Base-by-base conservation (phyloP, 2,888 invertebrate species). In the Acrobasis suavella region DNA sequence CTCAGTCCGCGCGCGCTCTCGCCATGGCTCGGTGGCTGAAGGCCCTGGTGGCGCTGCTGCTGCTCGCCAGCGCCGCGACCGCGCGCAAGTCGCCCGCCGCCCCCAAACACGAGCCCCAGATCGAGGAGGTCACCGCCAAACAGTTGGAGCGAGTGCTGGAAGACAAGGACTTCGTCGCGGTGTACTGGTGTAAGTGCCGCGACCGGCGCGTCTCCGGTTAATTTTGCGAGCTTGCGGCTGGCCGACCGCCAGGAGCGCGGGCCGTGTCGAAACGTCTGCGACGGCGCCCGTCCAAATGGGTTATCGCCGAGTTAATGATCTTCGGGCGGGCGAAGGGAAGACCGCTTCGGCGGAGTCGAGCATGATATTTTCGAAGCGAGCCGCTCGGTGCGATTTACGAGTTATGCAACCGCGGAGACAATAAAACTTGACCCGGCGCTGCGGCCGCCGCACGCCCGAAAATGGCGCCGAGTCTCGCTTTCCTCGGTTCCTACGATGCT, bases 91-190 rank as follows among this genome's bases (percentile, higher is more conserved):
- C 91, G 76, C 87, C 83, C 75, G 77, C 83, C 74, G 75, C 84
- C 72, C 72, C 76, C 75, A 92, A 92, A 76, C 81, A 82, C 77
- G 96, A 96, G 84, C 95, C 97, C 87, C 95, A 96, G 93, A 97
- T 97, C 94, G 97, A 97, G 93, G 97, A 97, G 93, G 97, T 97
- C 93, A 97, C 96, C 91, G 95, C 96, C 87, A 97, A 97, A 93
- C 97, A 97, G 93, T 95, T 97, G 93, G 97, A 97, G 87, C 95
- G 96, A 87, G 94, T 97, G 80, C 95, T 98, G 87, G 95, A 95
- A 90, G 97, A 97, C 79, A 97, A 97, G 95, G 97, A 97, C 93
- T 97, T 96, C 94, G 97, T 98, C 89, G 97, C 97, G 87, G 97
- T 97, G 92, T 97, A 96, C 93, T 98, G 97, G 97, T 98, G 97